Conservation (phyloP, 2,888 invertebrate species). For the Lepidocyrtoides sp. region DNA sequence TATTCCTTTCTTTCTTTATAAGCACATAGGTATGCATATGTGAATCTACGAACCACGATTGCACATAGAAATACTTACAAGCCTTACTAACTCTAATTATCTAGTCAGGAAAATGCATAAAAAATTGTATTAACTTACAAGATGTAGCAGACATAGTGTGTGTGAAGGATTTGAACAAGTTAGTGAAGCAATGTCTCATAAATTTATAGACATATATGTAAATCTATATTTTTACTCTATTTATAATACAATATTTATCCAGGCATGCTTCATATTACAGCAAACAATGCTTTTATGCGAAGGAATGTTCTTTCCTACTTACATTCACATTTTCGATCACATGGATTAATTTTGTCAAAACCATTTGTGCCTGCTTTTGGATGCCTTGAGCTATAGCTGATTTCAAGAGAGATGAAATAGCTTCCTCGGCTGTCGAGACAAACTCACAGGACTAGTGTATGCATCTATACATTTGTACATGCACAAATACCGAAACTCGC, state of each 20-base stretch:
- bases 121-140: not conserved
- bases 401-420: conserved; percentile 41
- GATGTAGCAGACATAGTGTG: too few species aligned
- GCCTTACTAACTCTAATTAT: conserved; percentile 50
- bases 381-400: conserved; percentile 52
- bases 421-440: not conserved
- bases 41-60: not conserved
- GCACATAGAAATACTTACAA: not conserved
- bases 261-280: too few species aligned
- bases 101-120: conserved; percentile 57
- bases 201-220: conserved; percentile 22
- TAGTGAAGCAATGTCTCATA: conserved; percentile 36
- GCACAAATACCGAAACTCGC: not conserved
- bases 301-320: conserved; percentile 19
- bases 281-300: not conserved
- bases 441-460: not conserved
- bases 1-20: not conserved
- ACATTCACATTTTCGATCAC: conserved; percentile 58
- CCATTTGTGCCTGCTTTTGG: conserved; percentile 66
- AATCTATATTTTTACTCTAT: too few species aligned
- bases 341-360: conserved; percentile 70
- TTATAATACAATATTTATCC: too few species aligned
- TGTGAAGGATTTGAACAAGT: conserved; percentile 11
- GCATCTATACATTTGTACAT: not conserved
- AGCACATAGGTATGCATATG: not conserved